These are phyloP conservation scores for Calypte anna DNA, from an alignment of 2,113 vertebrate species.

Conservation along the genomic window DNA sequence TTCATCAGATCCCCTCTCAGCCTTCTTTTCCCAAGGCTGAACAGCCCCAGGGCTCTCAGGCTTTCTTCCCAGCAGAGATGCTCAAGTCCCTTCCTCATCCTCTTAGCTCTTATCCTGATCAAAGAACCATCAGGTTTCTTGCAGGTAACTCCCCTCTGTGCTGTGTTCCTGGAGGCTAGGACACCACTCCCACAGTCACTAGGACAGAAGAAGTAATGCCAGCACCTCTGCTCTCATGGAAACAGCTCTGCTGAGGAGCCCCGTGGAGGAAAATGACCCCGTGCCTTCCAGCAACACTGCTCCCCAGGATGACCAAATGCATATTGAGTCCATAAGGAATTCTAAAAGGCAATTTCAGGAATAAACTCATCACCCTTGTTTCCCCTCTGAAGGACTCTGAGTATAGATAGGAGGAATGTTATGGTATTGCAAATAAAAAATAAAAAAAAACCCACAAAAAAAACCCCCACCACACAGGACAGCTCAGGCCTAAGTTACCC, in stretches of 20 bases:
- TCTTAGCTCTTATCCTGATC: too few species aligned
- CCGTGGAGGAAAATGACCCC: neutral
- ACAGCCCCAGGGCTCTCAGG: too few species aligned
- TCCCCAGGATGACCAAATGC: neutral
- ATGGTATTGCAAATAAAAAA: neutral
- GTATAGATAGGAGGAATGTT: neutral
- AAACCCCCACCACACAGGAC: neutral
- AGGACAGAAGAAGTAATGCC: neutral
- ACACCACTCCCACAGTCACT: neutral
- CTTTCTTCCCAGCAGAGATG: too few species aligned
- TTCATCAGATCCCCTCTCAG: too few species aligned
- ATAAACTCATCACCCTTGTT: neutral
- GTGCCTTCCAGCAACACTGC: neutral
- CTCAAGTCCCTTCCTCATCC: too few species aligned
- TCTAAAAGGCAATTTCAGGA: neutral
- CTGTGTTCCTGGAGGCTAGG: neutral
- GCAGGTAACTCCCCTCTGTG: neutral
- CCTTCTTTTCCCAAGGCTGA: too few species aligned
- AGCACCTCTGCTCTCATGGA: neutral
- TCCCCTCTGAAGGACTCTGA: neutral
- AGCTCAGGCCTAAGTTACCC: neutral
- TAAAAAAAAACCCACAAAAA: neutral
- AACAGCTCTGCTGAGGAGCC: neutral
- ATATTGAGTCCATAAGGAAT: neutral
- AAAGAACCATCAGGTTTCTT: neutral